A percentile compares a stretch with the other conserved stretches of the same genome.
phyloP scores from a whole-genome alignment of 2,888 invertebrate species.

The Gymnosoma rotundatum region DNA sequence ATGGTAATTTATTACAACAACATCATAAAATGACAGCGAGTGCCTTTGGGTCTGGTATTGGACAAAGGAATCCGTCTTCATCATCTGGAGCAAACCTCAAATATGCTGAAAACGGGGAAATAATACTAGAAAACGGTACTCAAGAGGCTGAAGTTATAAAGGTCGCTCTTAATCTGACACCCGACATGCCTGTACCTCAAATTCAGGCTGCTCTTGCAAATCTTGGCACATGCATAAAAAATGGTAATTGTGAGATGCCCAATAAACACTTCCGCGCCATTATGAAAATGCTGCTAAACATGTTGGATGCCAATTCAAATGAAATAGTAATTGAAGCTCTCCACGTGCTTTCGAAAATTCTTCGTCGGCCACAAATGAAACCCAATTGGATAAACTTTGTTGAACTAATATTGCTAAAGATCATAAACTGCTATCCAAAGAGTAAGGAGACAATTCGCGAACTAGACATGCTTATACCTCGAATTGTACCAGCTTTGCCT shows the following conservation, averaged over 20 bases:
- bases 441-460: conserved; percentile 90
- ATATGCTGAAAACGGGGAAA: conserved; percentile 84
- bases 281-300: conserved; percentile 90
- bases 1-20: conserved; percentile 76
- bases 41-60: conserved; percentile 54
- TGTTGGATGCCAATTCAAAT: conserved; percentile 84
- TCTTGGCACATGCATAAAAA: conserved; percentile 83
- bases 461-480: conserved; percentile 91
- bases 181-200: conserved; percentile 78
- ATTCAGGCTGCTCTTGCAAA: conserved; percentile 82
- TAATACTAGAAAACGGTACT: conserved; percentile 84
- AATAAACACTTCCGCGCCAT: conserved; percentile 85
- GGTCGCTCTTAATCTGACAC: conserved; percentile 79
- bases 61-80: conserved; percentile 55
- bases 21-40: conserved; percentile 73
- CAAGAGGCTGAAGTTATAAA: conserved; percentile 83
- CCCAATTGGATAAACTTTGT: conserved; percentile 93
- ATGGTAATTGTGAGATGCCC: conserved; percentile 83
- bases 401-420: conserved; percentile 94
- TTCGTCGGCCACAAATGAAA: conserved; percentile 89
- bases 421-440: conserved; percentile 92
- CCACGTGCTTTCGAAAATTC: conserved; percentile 91
- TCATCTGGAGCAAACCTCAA: conserved; percentile 80
- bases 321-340: conserved; percentile 90
- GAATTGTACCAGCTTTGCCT: conserved; percentile 91